Conservation (phyloP, 2,888 invertebrate species). For the Panorpa germanica region DNA sequence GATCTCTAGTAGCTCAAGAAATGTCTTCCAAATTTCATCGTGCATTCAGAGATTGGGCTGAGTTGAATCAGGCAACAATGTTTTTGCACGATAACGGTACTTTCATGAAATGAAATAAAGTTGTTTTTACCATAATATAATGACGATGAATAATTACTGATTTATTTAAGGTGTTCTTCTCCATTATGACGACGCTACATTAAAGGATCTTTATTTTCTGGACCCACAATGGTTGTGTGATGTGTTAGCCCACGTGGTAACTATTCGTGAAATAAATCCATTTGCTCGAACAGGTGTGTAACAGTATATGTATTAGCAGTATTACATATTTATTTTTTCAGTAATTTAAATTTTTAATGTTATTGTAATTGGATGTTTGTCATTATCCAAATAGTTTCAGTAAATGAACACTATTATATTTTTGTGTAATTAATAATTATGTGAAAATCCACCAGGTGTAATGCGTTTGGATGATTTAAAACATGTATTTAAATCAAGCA, state of each 20-base stretch:
- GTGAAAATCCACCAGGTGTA: slow-evolving; percentile 33
- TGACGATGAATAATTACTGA: not conserved
- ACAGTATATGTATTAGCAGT: slow-evolving; percentile 6
- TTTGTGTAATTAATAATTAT: not conserved
- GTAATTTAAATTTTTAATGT: too few relatives aligned
- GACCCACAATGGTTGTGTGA: slow-evolving; percentile 99
- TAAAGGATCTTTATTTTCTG: slow-evolving; percentile 88
- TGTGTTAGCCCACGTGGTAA: slow-evolving; percentile 90
- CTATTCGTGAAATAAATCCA: slow-evolving; percentile 92
- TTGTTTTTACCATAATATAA: not conserved
- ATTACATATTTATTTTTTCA: not conserved
- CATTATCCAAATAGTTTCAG: not conserved
- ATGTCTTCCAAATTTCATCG: slow-evolving; percentile 38
- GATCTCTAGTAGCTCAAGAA: slow-evolving; percentile 21
- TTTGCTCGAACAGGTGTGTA: slow-evolving; percentile 63
- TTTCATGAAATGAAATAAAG: too few relatives aligned
- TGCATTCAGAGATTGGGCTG: slow-evolving; percentile 72
- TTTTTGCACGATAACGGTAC: slow-evolving; percentile 93
- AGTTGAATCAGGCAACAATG: slow-evolving; percentile 86
- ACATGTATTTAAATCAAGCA: slow-evolving; percentile 80
- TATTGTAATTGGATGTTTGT: too few relatives aligned
- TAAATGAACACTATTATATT: not conserved
- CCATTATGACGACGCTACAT: slow-evolving; percentile 85
- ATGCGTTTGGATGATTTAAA: slow-evolving; percentile 89
- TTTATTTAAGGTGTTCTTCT: slow-evolving; percentile 54